Percentiles rank a stretch among this genome's conserved stretches.
phyloP scores from a whole-genome alignment of 2,113 vertebrate species.

The Kryptolebias marmoratus region DNA sequence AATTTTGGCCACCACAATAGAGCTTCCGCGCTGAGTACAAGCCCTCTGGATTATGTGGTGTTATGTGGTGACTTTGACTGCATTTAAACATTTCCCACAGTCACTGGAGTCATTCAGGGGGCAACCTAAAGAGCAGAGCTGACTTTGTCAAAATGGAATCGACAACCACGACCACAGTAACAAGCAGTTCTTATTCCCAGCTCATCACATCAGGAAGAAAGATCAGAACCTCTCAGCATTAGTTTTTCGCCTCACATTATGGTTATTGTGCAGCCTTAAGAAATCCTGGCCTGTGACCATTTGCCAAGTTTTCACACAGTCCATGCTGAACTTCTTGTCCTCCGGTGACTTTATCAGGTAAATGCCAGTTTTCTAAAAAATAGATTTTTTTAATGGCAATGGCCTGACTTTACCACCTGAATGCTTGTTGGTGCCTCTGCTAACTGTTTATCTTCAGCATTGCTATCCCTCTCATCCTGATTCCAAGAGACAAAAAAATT shows the following conservation, averaged over 20 bases:
- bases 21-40: not conserved
- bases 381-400: too few species aligned
- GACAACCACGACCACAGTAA: not conserved
- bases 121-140: not conserved
- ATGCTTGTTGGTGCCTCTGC: too few species aligned
- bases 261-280: not conserved
- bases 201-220: not conserved
- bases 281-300: too few species aligned
- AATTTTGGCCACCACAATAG: conserved; percentile 8
- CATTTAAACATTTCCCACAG: not conserved
- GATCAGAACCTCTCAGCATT: not conserved
- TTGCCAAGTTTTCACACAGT: too few species aligned
- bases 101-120: not conserved
- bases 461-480: too few species aligned
- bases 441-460: too few species aligned
- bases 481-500: too few species aligned
- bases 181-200: not conserved
- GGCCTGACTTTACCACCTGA: too few species aligned
- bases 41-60: not conserved
- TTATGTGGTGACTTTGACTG: not conserved
- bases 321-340: too few species aligned
- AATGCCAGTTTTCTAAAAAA: too few species aligned
- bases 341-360: too few species aligned
- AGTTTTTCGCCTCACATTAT: not conserved
- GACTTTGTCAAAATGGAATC: not conserved